A percentile compares a stretch with the other conserved stretches of the same genome.
Evolutionary conservation across 2,113 vertebrate genomes (phyloP).

Genomic region (Semnornis frantzii): DNA sequence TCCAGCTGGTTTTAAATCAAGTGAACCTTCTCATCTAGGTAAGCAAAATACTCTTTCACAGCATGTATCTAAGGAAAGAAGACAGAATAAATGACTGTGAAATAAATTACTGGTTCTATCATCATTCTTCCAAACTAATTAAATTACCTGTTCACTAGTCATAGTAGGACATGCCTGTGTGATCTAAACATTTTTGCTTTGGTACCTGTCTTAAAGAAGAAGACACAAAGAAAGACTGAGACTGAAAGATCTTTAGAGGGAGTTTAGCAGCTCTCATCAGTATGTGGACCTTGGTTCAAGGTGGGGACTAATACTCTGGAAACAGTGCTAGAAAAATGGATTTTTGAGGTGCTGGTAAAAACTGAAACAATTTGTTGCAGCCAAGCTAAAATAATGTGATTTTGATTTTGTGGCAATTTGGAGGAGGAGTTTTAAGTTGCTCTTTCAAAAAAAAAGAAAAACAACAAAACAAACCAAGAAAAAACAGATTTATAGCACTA

Average conservation of each 20-base stretch:
- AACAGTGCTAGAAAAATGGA: background rate
- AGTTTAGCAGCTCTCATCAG: background rate
- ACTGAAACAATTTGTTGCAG: background rate
- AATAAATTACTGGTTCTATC: background rate
- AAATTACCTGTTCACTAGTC: background rate
- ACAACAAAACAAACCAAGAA: too few relatives aligned
- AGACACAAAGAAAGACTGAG: background rate
- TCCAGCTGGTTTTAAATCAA: background rate
- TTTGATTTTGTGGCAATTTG: background rate
- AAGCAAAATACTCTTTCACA: background rate
- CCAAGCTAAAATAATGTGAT: background rate
- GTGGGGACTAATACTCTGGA: background rate
- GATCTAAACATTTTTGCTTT: background rate
- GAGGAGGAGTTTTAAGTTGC: background rate
- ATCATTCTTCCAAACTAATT: background rate
- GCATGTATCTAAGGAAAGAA: background rate
- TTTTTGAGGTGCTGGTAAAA: background rate
- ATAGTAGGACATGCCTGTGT: background rate
- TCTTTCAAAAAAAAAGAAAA: too few relatives aligned
- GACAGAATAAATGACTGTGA: background rate
- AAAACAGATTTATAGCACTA: background rate
- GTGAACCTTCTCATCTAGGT: background rate
- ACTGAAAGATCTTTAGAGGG: background rate
- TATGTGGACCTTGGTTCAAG: background rate
- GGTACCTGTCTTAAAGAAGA: background rate